A percentile compares a stretch with the other conserved stretches of the same genome.
Evolutionary conservation across 2,888 invertebrate species (phyloP).

Genomic region (Hypomecis punctinalis): DNA sequence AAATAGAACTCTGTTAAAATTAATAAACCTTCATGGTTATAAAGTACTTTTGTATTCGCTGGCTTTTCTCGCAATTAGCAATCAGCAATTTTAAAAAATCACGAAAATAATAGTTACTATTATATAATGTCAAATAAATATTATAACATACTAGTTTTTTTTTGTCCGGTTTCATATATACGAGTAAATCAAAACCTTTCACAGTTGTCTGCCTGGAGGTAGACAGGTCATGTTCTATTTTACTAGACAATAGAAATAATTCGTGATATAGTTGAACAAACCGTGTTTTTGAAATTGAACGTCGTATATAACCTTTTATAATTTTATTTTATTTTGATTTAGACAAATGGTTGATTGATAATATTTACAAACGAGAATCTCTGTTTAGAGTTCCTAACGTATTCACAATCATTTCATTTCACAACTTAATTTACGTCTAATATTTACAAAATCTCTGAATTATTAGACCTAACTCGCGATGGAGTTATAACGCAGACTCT

Average conservation of each 20-base stretch:
- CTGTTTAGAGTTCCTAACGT: constrained; percentile 42
- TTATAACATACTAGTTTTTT: too few species aligned
- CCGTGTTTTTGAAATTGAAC: not conserved
- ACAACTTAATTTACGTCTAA: constrained; percentile 1
- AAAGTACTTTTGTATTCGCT: too few species aligned
- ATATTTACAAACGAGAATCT: constrained; percentile 1
- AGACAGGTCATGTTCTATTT: not conserved
- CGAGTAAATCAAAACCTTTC: too few species aligned
- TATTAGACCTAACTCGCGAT: not conserved
- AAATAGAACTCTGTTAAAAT: too few species aligned
- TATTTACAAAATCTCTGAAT: constrained; percentile 2
- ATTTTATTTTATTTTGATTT: not conserved
- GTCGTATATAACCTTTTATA: not conserved
- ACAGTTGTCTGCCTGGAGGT: too few species aligned
- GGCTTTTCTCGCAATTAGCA: too few species aligned
- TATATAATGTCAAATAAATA: too few species aligned
- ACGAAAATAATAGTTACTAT: too few species aligned
- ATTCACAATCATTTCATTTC: constrained; percentile 47
- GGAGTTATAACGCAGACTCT: not conserved
- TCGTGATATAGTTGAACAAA: not conserved
- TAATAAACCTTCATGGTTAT: too few species aligned
- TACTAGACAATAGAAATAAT: not conserved
- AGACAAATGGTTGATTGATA: not conserved
- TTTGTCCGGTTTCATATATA: too few species aligned
- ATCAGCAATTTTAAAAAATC: too few species aligned